Conservation (phyloP, 1,140 invertebrate species). For the Laupala kohalensis region DNA sequence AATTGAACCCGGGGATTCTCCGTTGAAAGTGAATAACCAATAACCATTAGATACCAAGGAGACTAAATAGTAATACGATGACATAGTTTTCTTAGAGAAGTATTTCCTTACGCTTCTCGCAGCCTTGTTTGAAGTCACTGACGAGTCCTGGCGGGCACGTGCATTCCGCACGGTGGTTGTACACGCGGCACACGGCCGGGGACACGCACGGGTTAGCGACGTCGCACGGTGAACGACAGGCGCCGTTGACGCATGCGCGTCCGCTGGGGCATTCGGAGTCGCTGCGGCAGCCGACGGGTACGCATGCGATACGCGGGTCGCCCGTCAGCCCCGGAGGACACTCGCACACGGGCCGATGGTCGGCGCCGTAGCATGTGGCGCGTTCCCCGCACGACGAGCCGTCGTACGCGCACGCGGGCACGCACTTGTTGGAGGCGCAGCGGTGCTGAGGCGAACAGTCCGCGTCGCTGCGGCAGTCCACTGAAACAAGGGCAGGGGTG, state of each 20-base stretch:
- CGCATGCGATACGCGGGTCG: constrained; percentile 62
- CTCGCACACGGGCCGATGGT: constrained; percentile 67
- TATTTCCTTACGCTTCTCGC: constrained; percentile 24
- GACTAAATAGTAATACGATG: too few relatives aligned
- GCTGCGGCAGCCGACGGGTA: constrained; percentile 58
- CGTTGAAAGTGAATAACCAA: too few relatives aligned
- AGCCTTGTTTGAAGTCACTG: constrained; percentile 49
- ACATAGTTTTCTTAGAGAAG: not conserved
- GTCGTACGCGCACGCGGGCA: constrained; percentile 58
- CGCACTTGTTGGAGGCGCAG: constrained; percentile 64
- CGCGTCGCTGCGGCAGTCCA: constrained; percentile 55
- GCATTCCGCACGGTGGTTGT: constrained; percentile 61
- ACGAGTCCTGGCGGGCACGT: constrained; percentile 63
- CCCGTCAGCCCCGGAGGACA: constrained; percentile 67
- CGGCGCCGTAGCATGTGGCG: constrained; percentile 59
- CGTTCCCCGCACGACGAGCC: constrained; percentile 49
- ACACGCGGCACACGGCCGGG: constrained; percentile 57
- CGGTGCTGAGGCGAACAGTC: constrained; percentile 63
- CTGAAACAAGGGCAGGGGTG: constrained; percentile 18
- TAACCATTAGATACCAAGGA: too few relatives aligned
- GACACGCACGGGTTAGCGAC: constrained; percentile 47
- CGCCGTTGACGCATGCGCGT: constrained; percentile 64
- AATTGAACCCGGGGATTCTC: too few relatives aligned
- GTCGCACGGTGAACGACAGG: constrained; percentile 63
- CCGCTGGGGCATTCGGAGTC: constrained; percentile 60